Evolutionary conservation across 23 tunicate genomes (phyloP), one percentile per base, ranked within the genome.

Genomic region (Ciona savignyi): DNA sequence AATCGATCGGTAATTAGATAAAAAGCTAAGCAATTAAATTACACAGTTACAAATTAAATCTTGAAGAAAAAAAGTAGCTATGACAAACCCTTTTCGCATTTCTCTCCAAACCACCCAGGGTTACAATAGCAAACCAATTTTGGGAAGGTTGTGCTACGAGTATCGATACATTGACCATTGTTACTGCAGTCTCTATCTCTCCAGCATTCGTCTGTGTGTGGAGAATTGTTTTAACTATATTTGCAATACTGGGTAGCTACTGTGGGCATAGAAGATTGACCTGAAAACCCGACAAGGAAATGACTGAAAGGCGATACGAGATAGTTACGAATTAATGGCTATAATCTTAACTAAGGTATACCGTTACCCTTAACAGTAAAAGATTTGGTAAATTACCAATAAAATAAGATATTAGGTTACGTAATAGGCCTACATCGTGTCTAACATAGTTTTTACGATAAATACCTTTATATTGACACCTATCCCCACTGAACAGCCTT

Each of bases 381-480:
- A n/a, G n/a, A n/a, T n/a, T n/a, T n/a, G n/a, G n/a, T n/a, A n/a
- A n/a, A n/a, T n/a, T n/a, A n/a, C n/a, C n/a, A n/a, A n/a, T n/a
- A n/a, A n/a, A n/a, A n/a, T n/a, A n/a, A n/a, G n/a, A n/a, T n/a
- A n/a, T n/a, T n/a, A n/a, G n/a, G n/a, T n/a, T n/a, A n/a, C n/a
- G n/a, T n/a, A n/a, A n/a, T n/a, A n/a, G n/a, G n/a, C n/a, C n/a
- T n/a, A n/a, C n/a, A n/a, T n/a, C n/a, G n/a, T n/a, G n/a, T n/a
- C n/a, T n/a, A n/a, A n/a, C n/a, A n/a, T n/a, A n/a, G n/a, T n/a
- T n/a, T n/a, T n/a, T n/a, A n/a, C n/a, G 56, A 42, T 15, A 9
- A 9, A 42, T 61, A 81, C 86, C 86, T 73, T 73, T 73, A 25
- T 74, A 65, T 62, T 81, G 86, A 35, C 86, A 87, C 60, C 95